Conservation (phyloP, 2,888 invertebrate genomes). For the Caenorhabditis panamensis region DNA sequence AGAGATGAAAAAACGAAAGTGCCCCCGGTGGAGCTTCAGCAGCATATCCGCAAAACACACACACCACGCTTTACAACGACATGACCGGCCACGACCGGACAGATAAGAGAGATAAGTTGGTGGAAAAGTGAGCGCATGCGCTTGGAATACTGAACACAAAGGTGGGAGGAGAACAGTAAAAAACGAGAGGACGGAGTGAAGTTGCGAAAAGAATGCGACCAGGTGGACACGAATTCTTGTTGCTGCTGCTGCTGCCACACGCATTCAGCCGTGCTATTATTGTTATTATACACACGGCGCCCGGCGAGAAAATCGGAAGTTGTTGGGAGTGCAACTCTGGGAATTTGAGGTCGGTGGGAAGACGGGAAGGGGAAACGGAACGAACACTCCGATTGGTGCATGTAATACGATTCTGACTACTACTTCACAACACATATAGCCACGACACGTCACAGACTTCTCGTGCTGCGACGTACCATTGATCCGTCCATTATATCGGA, state of each 20-base stretch:
- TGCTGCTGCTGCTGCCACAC: slow-evolving; percentile 6
- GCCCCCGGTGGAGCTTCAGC: slow-evolving; percentile 6
- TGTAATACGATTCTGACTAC: not conserved
- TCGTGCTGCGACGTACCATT: slow-evolving; percentile 55
- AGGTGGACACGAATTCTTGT: slow-evolving; percentile 12
- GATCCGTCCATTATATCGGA: slow-evolving; percentile 69
- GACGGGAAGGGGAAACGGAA: no score
- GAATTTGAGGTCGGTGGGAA: slow-evolving; percentile 8
- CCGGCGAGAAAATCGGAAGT: slow-evolving; percentile 24
- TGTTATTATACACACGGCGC: slow-evolving; percentile 37
- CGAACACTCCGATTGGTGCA: not conserved
- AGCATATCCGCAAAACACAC: slow-evolving; percentile 43
- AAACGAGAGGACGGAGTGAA: slow-evolving; percentile 18
- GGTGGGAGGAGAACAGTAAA: slow-evolving; percentile 4
- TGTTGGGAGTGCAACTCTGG: slow-evolving; percentile 10
- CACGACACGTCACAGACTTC: slow-evolving; percentile 35
- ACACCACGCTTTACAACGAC: slow-evolving; percentile 59
- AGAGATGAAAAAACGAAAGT: slow-evolving; percentile 19
- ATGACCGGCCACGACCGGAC: slow-evolving; percentile 44
- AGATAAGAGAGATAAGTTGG: slow-evolving; percentile 39
- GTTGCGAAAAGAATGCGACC: slow-evolving; percentile 22
- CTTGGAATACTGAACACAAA: slow-evolving; percentile 1
- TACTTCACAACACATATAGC: slow-evolving; percentile 16
- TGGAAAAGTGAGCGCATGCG: not conserved
- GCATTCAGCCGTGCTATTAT: slow-evolving; percentile 52